Percentiles rank a stretch among this genome's conserved stretches.
Evolutionary conservation across 2,888 invertebrate species (phyloP).

Genomic region (Exephanes ischioxanthus): DNA sequence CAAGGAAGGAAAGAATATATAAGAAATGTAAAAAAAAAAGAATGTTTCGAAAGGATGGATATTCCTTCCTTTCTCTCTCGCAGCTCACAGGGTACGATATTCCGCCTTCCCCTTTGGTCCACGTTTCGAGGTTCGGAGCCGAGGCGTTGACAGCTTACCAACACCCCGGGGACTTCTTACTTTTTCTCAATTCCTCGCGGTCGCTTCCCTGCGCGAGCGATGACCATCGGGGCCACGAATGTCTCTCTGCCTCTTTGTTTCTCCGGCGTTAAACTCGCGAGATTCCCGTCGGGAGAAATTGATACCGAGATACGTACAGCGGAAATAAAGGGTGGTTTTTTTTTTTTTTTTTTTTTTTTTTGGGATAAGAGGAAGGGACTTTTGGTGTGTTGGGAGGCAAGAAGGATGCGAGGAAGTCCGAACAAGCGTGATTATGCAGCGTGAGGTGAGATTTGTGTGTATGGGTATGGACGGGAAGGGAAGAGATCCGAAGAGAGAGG

Average conservation of each 20-base stretch:
- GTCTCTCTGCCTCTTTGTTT: constrained; percentile 36
- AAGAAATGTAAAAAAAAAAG: constrained; percentile 16
- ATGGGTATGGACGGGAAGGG: constrained; percentile 30
- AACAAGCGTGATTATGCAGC: constrained; percentile 43
- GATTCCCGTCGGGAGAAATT: constrained; percentile 56
- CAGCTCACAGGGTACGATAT: constrained; percentile 36
- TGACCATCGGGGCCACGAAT: constrained; percentile 63
- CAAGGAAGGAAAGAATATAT: constrained; percentile 32
- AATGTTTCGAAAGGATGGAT: constrained; percentile 38
- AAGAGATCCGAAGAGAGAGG: constrained; percentile 49
- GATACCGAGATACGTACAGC: constrained; percentile 47
- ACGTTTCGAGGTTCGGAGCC: constrained; percentile 43
- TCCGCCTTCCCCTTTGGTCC: constrained; percentile 36
- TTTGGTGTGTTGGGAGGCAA: constrained; percentile 25
- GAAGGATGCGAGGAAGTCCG: constrained; percentile 44
- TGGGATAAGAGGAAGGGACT: constrained; percentile 2
- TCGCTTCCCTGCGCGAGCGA: constrained; percentile 48
- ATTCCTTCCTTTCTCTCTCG: constrained; percentile 35
- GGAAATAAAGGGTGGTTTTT: constrained; percentile 3
- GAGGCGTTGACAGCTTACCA: constrained; percentile 68
- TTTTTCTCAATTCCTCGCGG: constrained; percentile 26
- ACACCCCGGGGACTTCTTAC: constrained; percentile 41
- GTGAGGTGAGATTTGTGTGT: constrained; percentile 1
- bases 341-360: neutral
- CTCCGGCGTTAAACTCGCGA: constrained; percentile 44